Base-by-base conservation (phyloP, 2,113 vertebrate genomes). In the Hyperoodon ampullatus region DNA sequence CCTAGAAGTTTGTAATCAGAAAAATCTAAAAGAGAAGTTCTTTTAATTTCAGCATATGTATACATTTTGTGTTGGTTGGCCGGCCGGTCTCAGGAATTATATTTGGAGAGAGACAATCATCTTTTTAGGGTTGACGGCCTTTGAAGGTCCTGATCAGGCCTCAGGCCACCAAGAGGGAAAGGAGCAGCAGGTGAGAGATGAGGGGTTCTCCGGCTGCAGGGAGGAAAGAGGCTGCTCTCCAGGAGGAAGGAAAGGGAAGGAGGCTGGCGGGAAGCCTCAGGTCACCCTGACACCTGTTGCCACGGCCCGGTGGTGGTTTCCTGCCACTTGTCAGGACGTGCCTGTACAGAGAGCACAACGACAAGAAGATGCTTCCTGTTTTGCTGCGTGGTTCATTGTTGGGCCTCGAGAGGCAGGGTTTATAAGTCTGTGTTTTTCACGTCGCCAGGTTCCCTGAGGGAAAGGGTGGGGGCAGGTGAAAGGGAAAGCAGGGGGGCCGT, bases 281-380 rank as follows among this genome's bases (percentile, higher is more conserved):
- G 94, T 96, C 55, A 58, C 85, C 55, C n/a, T 2, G 26, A 92
- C 93, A 97, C 93, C 97, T 97, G 96, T 39, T 90, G 91, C 89
- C 92, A 70, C 0, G n/a, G 86, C 89, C 26, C 0, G 8, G 26
- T 53, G 87, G 96, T 0, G 83, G 96, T 97, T 98, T 98, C 96
- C 96, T 97, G 97, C 66, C 39, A 1, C 84, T 88, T 70, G 93
- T 80, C 47, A 30, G 93, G 96, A 88, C 72, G 65, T 3, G 71
- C 53, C 75, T 82, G 33, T 24, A 11, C 88, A 92, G 44, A 92
- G 84, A 65, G 93, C 93, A 96, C 10, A 87, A 95, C 21, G 71
- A 87, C 86, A 92, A 87, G 90, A 95, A 90, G 93, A 95, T 82
- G 92, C 97, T 98, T 98, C 97, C 96, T 98, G 98, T 98, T 98